A percentile compares a stretch with the other conserved stretches of the same genome.
phyloP scores from a whole-genome alignment of 2,888 invertebrate species.

The Cylloceria caligata region DNA sequence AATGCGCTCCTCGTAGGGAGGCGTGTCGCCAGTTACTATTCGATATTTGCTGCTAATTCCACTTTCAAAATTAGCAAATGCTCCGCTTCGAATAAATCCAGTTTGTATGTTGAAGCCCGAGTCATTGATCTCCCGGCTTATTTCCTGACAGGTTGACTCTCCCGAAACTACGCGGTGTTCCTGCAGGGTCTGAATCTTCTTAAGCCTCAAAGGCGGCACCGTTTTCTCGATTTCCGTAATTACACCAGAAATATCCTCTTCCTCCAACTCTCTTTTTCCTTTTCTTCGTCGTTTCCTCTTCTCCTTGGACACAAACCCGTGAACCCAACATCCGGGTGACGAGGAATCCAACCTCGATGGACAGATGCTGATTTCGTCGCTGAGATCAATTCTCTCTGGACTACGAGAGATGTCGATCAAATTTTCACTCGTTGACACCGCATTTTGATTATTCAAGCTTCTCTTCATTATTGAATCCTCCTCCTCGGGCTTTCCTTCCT shows the following conservation, averaged over 20 bases:
- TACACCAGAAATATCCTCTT: not conserved
- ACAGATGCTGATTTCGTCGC: not conserved
- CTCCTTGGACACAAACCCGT: not conserved
- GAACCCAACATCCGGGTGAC: conserved; percentile 4
- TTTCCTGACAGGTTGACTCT: conserved; percentile 48
- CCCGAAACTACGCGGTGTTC: conserved; percentile 60
- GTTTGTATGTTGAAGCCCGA: conserved; percentile 37
- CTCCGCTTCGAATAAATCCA: not conserved
- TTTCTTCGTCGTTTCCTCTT: conserved; percentile 27
- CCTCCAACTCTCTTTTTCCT: not conserved
- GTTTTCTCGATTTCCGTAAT: conserved; percentile 64
- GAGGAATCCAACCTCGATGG: not conserved
- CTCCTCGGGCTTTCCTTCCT: not conserved
- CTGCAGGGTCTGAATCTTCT: conserved; percentile 72
- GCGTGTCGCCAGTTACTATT: conserved; percentile 73
- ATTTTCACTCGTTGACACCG: conserved; percentile 24
- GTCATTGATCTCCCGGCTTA: not conserved
- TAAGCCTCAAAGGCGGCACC: conserved; percentile 80
- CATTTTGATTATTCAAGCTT: not conserved
- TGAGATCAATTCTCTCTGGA: conserved; percentile 45
- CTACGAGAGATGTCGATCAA: conserved; percentile 50
- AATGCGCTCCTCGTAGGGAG: conserved; percentile 61
- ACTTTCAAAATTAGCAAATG: not conserved
- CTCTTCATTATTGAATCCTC: conserved; percentile 5
- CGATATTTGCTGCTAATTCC: conserved; percentile 71